Evolutionary conservation across 2,888 invertebrate species (phyloP).

Genomic region (Cosmia trapezina): DNA sequence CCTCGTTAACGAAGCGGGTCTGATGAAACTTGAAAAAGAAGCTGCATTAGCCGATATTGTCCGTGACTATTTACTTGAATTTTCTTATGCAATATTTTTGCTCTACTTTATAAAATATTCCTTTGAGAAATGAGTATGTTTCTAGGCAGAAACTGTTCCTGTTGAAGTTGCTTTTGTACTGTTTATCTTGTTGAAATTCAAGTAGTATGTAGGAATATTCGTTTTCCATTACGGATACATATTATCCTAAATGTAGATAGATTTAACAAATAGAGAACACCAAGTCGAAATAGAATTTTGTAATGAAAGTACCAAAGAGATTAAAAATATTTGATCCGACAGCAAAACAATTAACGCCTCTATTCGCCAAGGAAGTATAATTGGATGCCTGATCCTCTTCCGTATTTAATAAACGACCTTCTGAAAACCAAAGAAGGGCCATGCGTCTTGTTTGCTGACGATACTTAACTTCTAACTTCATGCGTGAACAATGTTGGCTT

Average conservation of each 20-base stretch:
- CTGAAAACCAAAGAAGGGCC: no score
- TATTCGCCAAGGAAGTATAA: no score
- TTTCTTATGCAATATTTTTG: slow-evolving; percentile 31
- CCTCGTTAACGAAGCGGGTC: slow-evolving; percentile 43
- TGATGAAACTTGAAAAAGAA: slow-evolving; percentile 51
- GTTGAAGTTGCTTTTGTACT: not conserved
- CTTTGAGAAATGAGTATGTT: not conserved
- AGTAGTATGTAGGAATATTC: slow-evolving; percentile 1
- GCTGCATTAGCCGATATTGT: slow-evolving; percentile 52
- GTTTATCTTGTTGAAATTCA: not conserved
- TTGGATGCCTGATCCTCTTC: no score
- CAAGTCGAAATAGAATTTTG: no score
- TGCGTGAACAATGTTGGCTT: no score
- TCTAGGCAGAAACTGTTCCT: slow-evolving; percentile 1
- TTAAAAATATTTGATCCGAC: no score
- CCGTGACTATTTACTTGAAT: slow-evolving; percentile 23
- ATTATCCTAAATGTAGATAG: not conserved
- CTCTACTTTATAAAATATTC: slow-evolving; percentile 24
- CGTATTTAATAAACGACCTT: no score
- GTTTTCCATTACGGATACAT: not conserved
- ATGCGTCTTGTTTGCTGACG: no score
- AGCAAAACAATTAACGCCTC: no score
- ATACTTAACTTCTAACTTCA: no score
- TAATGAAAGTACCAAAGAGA: no score
- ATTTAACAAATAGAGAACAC: no score